Base-by-base conservation (phyloP, 1,140 invertebrate genomes). In the Kradibia gibbosae region DNA sequence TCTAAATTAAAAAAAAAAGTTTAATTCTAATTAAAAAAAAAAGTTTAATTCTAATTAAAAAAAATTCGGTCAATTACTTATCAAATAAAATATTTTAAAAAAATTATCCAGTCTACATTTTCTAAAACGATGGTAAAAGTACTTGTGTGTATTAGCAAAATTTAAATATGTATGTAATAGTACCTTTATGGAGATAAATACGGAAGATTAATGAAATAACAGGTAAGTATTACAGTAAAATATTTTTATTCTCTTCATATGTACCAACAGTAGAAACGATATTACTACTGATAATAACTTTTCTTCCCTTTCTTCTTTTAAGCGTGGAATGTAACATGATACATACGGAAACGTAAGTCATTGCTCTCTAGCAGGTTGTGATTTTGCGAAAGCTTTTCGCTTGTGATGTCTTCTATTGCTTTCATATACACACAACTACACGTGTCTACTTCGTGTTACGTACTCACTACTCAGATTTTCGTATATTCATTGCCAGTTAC, bases 361-460 rank as follows among this genome's bases (percentile, higher is more conserved):
- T 20, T 55, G 53, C 22, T 55, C 20, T 10, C 31, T 28, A n/a
- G 25, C 8, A 0, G 39, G 8, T 45, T 53, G 45, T 45, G 53
- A 73, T 73, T 73, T 73, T 20, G 71, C 71, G 48, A 73, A 73
- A 73, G 53, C n/a, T 73, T 73, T 73, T 55, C 71, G 25, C 71
- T 73, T n/a, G 45, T 7, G 25, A 4, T 4, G 7, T 48, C n/a
- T 17, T 70, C 10, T 70, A 67, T 1, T 67, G 31, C 36, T 0
- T 22, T 3, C 0, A 20, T 42, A 20, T 36, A 22, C 36, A 70
- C 7, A 70, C 39, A 70, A n/a, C n/a, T n/a, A n/a, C n/a, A n/a
- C n/a, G n/a, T n/a, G n/a, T n/a, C n/a, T n/a, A n/a, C n/a, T n/a
- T n/a, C n/a, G n/a, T n/a, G n/a, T n/a, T n/a, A 48, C 45, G 45